Evolutionary conservation across 2,888 invertebrate genomes (phyloP).

Genomic region (Dryomyza anilis): DNA sequence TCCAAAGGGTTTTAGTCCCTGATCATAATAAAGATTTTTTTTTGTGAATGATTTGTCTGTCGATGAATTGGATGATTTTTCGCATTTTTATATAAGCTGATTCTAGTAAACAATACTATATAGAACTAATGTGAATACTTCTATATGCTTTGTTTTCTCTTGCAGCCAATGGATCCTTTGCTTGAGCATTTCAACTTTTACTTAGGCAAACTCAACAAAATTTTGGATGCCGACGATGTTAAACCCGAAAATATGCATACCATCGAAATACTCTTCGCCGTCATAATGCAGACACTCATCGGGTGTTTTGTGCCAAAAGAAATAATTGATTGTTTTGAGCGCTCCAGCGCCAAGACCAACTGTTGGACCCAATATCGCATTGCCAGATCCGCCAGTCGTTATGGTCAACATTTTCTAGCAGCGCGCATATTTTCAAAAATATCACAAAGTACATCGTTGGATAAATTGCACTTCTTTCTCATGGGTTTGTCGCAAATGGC

Average conservation of each 20-base stretch:
- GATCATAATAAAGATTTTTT: too few relatives aligned
- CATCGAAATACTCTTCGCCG: conserved; percentile 78
- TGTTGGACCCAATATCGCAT: conserved; percentile 88
- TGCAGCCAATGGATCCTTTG: conserved; percentile 47
- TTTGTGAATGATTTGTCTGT: too few relatives aligned
- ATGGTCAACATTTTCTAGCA: conserved; percentile 79
- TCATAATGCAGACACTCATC: conserved; percentile 80
- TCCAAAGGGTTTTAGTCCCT: too few relatives aligned
- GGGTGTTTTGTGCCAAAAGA: conserved; percentile 71
- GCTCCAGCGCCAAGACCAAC: conserved; percentile 66
- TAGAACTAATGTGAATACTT: too few relatives aligned
- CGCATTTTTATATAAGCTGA: too few relatives aligned
- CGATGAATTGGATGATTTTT: too few relatives aligned
- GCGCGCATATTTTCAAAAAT: conserved; percentile 69
- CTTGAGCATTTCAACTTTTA: too few relatives aligned
- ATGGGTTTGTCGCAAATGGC: conserved; percentile 79
- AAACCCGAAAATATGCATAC: conserved; percentile 64
- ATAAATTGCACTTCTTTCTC: conserved; percentile 88
- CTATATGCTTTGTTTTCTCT: not conserved
- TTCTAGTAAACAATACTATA: too few relatives aligned
- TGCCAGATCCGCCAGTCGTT: conserved; percentile 83
- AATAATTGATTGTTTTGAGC: conserved; percentile 66
- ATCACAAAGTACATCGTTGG: conserved; percentile 77
- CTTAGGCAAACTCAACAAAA: conserved; percentile 54
- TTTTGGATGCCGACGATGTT: conserved; percentile 47